Evolutionary conservation across 2,888 invertebrate species (phyloP), one percentile per base, ranked within the genome.

Genomic region (Oscheius myriophilus): DNA sequence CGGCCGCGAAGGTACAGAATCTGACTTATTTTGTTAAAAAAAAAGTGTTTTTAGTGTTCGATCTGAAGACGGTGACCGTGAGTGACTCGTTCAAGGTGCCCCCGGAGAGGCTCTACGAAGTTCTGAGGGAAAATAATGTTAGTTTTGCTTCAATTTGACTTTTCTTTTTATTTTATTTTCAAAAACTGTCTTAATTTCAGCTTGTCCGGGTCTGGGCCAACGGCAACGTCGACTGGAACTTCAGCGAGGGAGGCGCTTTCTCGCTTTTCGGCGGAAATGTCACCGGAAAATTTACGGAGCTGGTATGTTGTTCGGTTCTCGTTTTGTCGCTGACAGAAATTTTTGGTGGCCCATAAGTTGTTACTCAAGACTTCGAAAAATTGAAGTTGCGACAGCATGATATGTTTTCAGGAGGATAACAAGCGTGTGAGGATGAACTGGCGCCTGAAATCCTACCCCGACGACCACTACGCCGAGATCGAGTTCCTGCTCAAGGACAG

Each of bases 371-470:
- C n/a, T n/a, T n/a, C n/a, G n/a, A n/a, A n/a, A n/a, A n/a, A n/a
- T n/a, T n/a, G n/a, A n/a, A n/a, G n/a, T n/a, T n/a, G n/a, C n/a
- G n/a, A n/a, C n/a, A n/a, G n/a, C n/a, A n/a, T n/a, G n/a, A n/a
- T 80, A n/a, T n/a, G n/a, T n/a, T 51, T 70, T 21, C 80, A 90
- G 90, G 87, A 92, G 7, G 93, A 93, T 0, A 91, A 91, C 45
- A 91, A 92, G 87, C 92, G 91, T 88, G 93, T 98, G 67, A 88
- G 91, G 90, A 79, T 78, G 70, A 76, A 79, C 33, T 98, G 98
- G 98, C 90, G 97, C 84, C 92, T 93, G 86, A 96, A 94, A 88
- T 92, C 92, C 73, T 98, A 97, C 96, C 95, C 96, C 0, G 91
- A 90, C 0, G 93, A 92, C 43, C 95, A 96, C 88, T 93, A 91